These are phyloP conservation scores for Actinostola sp. DNA, from an alignment of 92 coral and sea anemone genomes.

Conservation along the genomic window DNA sequence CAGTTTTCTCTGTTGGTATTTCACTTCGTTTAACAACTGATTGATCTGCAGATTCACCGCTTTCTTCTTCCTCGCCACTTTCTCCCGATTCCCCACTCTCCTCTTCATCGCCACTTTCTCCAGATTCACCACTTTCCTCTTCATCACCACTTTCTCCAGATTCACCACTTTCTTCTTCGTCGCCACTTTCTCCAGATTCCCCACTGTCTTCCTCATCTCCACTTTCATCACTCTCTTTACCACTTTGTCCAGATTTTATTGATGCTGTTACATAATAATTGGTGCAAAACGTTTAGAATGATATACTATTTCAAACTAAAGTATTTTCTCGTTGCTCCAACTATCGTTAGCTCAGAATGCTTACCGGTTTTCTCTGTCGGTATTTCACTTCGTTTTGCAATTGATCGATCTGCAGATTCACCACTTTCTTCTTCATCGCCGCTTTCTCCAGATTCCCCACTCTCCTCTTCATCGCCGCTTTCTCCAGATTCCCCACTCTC, in stretches of 20 bases:
- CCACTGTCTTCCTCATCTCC: constrained; percentile 39
- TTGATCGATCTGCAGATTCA: no score
- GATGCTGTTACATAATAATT: no score
- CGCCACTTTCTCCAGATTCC: constrained; percentile 48
- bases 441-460: no score
- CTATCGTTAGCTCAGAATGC: no score
- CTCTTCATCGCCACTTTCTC: constrained; percentile 12
- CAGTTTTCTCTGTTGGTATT: constrained; percentile 38
- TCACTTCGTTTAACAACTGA: constrained; percentile 44
- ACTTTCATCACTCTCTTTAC: constrained; percentile 33
- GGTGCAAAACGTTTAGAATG: no score
- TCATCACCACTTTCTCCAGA: constrained; percentile 51
- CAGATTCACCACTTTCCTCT: constrained; percentile 37
- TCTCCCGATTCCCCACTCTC: constrained; percentile 13
- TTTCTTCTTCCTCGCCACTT: constrained; percentile 48
- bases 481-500: no score
- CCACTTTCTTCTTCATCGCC: no score
- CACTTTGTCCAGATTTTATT: constrained; percentile 42
- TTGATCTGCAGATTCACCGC: constrained; percentile 40
- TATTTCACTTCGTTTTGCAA: no score
- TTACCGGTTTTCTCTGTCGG: no score
- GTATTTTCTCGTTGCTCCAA: no score
- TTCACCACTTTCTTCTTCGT: constrained; percentile 33
- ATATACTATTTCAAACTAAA: no score
- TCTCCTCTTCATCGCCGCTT: no score